These are phyloP conservation scores for Celastrina argiolus DNA, from an alignment of 2,888 invertebrate genomes.

Conservation along the genomic window DNA sequence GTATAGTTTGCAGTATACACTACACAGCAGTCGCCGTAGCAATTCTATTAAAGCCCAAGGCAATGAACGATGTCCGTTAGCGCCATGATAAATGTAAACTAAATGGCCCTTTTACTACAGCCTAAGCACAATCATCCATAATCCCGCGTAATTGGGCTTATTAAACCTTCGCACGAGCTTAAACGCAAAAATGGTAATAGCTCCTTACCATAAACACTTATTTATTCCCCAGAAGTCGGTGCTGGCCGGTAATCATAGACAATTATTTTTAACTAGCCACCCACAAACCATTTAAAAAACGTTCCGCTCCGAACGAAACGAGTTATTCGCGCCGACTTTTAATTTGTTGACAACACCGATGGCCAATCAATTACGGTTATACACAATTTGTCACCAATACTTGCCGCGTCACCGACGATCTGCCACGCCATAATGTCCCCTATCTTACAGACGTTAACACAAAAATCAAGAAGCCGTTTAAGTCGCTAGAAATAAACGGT, in stretches of 20 bases:
- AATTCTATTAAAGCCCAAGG: neutral
- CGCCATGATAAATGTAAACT: constrained; percentile 9
- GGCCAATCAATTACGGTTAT: constrained; percentile 39
- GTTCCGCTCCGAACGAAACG: constrained; percentile 28
- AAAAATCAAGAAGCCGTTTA: constrained; percentile 35
- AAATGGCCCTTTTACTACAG: constrained; percentile 14
- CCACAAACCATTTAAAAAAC: constrained; percentile 36
- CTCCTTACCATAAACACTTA: constrained; percentile 26
- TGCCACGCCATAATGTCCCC: constrained; percentile 32
- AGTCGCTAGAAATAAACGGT: constrained; percentile 38
- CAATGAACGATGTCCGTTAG: neutral
- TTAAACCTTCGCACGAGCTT: constrained; percentile 22
- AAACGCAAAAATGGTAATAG: constrained; percentile 26
- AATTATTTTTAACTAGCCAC: constrained; percentile 34
- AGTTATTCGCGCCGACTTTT: constrained; percentile 32
- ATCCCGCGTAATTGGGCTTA: constrained; percentile 27
- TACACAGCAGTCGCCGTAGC: neutral
- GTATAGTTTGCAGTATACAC: neutral
- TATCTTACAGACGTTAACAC: constrained; percentile 37
- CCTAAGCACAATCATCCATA: constrained; percentile 21
- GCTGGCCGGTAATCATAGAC: constrained; percentile 32
- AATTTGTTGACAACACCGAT: constrained; percentile 38
- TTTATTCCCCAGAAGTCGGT: constrained; percentile 30
- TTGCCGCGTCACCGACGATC: constrained; percentile 26
- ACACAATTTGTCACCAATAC: constrained; percentile 41